These are phyloP conservation scores for Heliconius charithonia DNA, from an alignment of 2,888 invertebrate species.

Conservation along the genomic window DNA sequence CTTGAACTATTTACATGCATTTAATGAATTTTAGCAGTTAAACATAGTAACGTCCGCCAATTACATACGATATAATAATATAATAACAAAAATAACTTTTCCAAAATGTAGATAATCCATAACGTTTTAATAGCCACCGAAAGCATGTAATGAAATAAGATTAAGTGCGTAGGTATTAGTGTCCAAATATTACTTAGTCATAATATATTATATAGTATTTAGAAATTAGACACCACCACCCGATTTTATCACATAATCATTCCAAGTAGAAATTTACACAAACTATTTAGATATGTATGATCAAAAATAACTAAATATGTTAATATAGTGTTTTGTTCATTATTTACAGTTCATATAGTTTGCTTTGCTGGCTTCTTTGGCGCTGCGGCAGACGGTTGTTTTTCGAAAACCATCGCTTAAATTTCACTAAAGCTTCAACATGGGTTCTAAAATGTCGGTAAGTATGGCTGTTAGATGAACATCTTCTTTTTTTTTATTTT, in stretches of 20 bases:
- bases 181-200: not conserved
- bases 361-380: not conserved
- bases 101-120: not conserved
- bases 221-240: not conserved
- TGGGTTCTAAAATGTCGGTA: conserved; percentile 13
- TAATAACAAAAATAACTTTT: not conserved
- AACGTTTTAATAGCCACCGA: not conserved
- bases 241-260: not conserved
- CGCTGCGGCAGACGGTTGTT: not conserved
- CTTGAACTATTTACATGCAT: not conserved
- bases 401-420: not conserved
- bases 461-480: not conserved
- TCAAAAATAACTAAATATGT: not conserved
- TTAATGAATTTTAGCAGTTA: not conserved
- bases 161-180: not conserved
- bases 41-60: too few species aligned
- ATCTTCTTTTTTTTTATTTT: not conserved
- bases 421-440: not conserved
- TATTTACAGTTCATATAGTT: conserved; percentile 22
- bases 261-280: not conserved
- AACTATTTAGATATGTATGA: not conserved
- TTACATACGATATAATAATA: not conserved
- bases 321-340: not conserved
- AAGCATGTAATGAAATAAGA: conserved; percentile 8
- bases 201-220: conserved; percentile 13